Base-by-base conservation (phyloP, 2,888 invertebrate species). In the Ormia ochracea region DNA sequence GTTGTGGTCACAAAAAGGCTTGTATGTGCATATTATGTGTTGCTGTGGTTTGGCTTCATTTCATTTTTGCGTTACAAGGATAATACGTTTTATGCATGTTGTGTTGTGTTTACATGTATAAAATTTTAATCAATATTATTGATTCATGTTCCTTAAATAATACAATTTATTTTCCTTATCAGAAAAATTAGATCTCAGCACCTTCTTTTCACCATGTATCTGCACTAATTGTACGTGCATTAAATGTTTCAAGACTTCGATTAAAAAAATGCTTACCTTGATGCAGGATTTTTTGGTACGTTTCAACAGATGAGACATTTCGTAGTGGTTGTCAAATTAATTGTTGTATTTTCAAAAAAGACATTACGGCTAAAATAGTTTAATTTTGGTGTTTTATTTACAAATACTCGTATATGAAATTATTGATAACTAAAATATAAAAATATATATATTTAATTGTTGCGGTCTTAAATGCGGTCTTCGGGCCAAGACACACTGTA, bases 241-340 rank as follows among this genome's bases (percentile, higher is more conserved):
- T 5, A 36, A 38, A 1, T 17, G 1, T 14, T 48, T 31, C 12
- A 14, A 33, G 9, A 43, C 17, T 17, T 9, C 1, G 10, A 17
- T 31, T 43, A 28, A 31, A 19, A 1, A 31, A n/a, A 28, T 43
- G 2, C 86, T 89, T 84, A 89, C 89, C 87, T 89, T 89, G 74
- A 88, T 84, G 82, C 89, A 89, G 82, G 89, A 88, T 78, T 89
- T 89, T 82, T 89, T 89, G 76, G 89, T 89, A 84, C 89, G 88
- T 83, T 86, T 88, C 48, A 89, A 84, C 82, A 89, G 84, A 80
- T 89, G 85, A 79, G 89, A 88, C 88, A 89, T 88, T 26, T 78
- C 65, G 69, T 65, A 45, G 43, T 65, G 23, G 61, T 65, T 65
- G 36, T 69, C 52, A 68, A 45, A 69, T 58, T 58, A 66, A 48